Base-by-base conservation (phyloP, 2,888 invertebrate species). In the Beris chalybata region DNA sequence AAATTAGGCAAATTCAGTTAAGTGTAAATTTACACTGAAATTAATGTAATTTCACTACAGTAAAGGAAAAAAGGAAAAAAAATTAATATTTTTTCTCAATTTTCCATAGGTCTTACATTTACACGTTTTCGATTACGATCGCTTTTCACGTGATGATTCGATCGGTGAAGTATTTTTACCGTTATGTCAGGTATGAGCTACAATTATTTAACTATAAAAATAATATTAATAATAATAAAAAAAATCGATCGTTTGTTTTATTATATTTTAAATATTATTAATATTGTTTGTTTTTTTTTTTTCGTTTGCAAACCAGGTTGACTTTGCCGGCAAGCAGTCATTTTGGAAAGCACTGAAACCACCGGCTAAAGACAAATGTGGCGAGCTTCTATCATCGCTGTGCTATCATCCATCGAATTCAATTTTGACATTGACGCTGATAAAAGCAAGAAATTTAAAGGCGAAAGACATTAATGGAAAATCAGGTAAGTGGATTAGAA, bases 401-500 rank as follows among this genome's bases (percentile, higher is more conserved):
- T 95, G 95, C 82, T 97, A 97, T 82, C 95, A 96, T 76, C 96
- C 97, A 65, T 94, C 95, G 82, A 95, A 95, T 83, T 95, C 95
- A 72, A 89, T 95, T 70, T 84, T 97, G 64, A 95, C 95, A 11
- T 84, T 97, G 71, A 92, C 93, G 29, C 86, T 96, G 73, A 87
- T 96, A 76, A 96, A 97, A 81, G 95, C 95, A 53, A 87, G 95
- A 76, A 96, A 95, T 79, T 85, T 97, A 71, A 96, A 96, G 81
- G 96, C 96, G 54, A 96, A 96, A 82, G 96, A 96, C 80, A 95
- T 96, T 76, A 96, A 95, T 74, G 96, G 96, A 75, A 95, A 93
- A 83, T 94, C 93, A 80, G 93, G 93, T 92, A 79, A 81, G 83
- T 74, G 22, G n/a, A n/a, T n/a, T n/a, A n/a, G n/a, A n/a, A n/a